Evolutionary conservation across 2,797 vertebrate species (phyloP).

Genomic region (Melanotaenia trifasciata): DNA sequence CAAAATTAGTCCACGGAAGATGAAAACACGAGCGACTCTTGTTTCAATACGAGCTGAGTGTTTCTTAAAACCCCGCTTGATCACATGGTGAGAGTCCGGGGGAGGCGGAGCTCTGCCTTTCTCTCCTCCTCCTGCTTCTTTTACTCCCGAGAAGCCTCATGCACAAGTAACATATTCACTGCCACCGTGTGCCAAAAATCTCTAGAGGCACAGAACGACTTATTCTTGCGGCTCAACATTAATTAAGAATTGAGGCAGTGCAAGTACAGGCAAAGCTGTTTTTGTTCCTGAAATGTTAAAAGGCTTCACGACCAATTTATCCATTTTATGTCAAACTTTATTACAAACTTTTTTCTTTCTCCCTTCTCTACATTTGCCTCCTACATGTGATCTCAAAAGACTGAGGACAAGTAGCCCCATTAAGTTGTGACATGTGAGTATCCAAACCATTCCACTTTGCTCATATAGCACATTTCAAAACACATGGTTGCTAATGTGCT

Average conservation of each 20-base stretch:
- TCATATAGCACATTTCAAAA: too few relatives aligned
- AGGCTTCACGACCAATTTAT: not conserved
- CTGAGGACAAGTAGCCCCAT: not conserved
- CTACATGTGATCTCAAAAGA: too few relatives aligned
- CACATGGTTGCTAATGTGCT: too few relatives aligned
- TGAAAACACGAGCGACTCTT: not conserved
- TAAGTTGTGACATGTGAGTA: not conserved
- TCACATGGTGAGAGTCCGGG: conserved; percentile 50
- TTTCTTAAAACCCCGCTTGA: conserved; percentile 50
- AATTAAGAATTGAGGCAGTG: conserved; percentile 13
- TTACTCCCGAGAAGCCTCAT: not conserved
- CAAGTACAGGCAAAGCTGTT: not conserved
- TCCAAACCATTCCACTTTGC: too few relatives aligned
- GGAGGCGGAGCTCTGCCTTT: conserved; percentile 53
- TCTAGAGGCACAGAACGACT: not conserved
- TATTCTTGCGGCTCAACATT: conserved; percentile 7
- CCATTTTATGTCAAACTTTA: not conserved
- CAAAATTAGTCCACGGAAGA: not conserved
- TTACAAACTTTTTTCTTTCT: not conserved
- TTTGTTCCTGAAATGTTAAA: not conserved
- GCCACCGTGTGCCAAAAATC: conserved; percentile 8
- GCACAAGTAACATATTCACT: conserved; percentile 8
- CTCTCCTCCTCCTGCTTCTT: not conserved
- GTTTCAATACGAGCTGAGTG: not conserved
- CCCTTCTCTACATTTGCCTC: not conserved